Percentiles rank a stretch among this genome's conserved stretches.
These are phyloP conservation scores for Lepidocolaptes lacrymiger DNA, from an alignment of 2,797 vertebrate genomes.

Conservation along the genomic window DNA sequence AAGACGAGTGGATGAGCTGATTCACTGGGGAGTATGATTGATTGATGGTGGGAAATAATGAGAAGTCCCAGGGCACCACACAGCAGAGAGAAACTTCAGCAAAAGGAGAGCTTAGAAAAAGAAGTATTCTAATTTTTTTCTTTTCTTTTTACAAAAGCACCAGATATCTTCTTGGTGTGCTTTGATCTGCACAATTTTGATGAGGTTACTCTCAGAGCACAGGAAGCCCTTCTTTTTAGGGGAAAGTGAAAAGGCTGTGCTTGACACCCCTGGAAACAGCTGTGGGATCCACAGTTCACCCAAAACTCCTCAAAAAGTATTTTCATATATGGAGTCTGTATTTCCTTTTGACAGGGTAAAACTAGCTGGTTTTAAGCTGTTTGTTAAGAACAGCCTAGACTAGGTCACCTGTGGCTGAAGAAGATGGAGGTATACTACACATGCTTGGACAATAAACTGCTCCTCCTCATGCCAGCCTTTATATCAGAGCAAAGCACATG, in stretches of 20 bases:
- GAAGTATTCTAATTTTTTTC: background rate
- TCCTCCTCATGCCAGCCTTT: background rate
- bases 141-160: background rate
- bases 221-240: background rate
- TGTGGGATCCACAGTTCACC: background rate
- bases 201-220: background rate
- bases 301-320: background rate
- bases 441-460: background rate
- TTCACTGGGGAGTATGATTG: background rate
- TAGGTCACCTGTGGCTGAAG: background rate
- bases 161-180: background rate
- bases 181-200: background rate
- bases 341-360: background rate
- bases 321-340: background rate
- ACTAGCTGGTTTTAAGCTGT: background rate
- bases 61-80: background rate
- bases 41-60: background rate
- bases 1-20: background rate
- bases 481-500: background rate
- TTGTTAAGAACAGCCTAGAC: background rate
- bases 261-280: background rate
- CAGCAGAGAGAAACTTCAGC: background rate
- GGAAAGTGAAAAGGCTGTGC: background rate
- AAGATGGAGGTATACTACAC: background rate
- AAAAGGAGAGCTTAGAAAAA: background rate